Evolutionary conservation across 1,140 invertebrate species (phyloP).

Genomic region (Tetramorium alpestre): DNA sequence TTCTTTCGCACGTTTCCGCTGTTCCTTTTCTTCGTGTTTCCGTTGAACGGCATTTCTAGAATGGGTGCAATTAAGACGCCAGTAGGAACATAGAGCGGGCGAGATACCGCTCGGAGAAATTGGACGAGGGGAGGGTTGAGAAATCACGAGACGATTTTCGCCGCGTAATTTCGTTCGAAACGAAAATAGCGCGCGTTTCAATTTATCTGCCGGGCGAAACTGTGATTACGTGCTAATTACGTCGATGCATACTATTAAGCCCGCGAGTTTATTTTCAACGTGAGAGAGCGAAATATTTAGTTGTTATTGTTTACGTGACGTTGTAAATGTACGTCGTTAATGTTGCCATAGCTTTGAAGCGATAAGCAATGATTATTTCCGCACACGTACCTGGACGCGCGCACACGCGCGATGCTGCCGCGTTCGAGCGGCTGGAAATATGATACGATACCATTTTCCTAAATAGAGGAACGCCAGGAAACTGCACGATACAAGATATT

Average conservation of each 20-base stretch:
- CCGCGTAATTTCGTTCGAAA: conserved; percentile 37
- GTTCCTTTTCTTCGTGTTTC: conserved; percentile 38
- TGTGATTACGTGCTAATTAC: conserved; percentile 52
- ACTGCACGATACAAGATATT: conserved; percentile 47
- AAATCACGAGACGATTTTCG: conserved; percentile 57
- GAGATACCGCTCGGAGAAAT: conserved; percentile 58
- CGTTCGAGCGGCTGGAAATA: conserved; percentile 33
- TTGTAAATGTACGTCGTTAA: conserved; percentile 13
- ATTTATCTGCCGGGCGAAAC: conserved; percentile 32
- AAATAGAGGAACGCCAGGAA: conserved; percentile 46
- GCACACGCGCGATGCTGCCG: neutral
- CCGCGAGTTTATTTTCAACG: conserved; percentile 29
- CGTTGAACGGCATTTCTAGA: conserved; percentile 64
- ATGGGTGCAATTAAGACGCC: conserved; percentile 72
- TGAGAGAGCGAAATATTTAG: conserved; percentile 15
- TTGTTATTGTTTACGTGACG: conserved; percentile 34
- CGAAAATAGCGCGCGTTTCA: conserved; percentile 31
- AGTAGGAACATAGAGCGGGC: conserved; percentile 29
- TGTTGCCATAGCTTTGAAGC: neutral
- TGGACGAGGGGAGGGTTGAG: conserved; percentile 23
- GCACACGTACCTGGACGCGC: neutral
- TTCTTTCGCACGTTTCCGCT: conserved; percentile 41
- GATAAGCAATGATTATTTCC: conserved; percentile 31
- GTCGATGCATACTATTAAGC: conserved; percentile 39
- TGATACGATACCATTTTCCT: conserved; percentile 50